Conservation (phyloP, 1,140 invertebrate genomes). For the Mizuhopecten yessoensis region DNA sequence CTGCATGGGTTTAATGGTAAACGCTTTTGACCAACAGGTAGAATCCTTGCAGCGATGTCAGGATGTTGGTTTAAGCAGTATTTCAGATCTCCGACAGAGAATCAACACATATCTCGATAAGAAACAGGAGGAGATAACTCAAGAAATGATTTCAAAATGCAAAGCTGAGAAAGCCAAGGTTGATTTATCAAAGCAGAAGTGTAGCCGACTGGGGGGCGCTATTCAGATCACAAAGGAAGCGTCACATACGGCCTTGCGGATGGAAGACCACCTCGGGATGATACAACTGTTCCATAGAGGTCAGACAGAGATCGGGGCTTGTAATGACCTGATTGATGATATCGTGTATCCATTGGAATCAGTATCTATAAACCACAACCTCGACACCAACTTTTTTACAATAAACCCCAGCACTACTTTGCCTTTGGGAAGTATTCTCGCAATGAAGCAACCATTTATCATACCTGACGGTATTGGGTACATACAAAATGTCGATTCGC, state of each 20-base stretch:
- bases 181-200: conserved; percentile 45
- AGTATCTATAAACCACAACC: conserved; percentile 45
- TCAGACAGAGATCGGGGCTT: conserved; percentile 42
- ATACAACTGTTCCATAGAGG: conserved; percentile 52
- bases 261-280: conserved; percentile 46
- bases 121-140: conserved; percentile 45
- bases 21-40: conserved; percentile 49
- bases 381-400: conserved; percentile 23
- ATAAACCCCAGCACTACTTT: conserved; percentile 44
- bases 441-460: conserved; percentile 41
- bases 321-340: conserved; percentile 48
- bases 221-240: conserved; percentile 51
- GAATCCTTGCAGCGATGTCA: conserved; percentile 47
- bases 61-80: conserved; percentile 49
- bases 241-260: conserved; percentile 36
- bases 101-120: conserved; percentile 53
- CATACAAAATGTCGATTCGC: conserved; percentile 43
- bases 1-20: conserved; percentile 45
- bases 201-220: conserved; percentile 45
- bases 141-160: conserved; percentile 45
- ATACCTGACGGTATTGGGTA: conserved; percentile 47
- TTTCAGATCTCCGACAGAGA: conserved; percentile 41
- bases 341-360: conserved; percentile 42
- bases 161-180: conserved; percentile 58
- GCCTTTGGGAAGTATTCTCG: conserved; percentile 18